A percentile compares a stretch with the other conserved stretches of the same genome.
These are phyloP conservation scores for Aricia agestis DNA, from an alignment of 1,140 invertebrate species.

Conservation along the genomic window DNA sequence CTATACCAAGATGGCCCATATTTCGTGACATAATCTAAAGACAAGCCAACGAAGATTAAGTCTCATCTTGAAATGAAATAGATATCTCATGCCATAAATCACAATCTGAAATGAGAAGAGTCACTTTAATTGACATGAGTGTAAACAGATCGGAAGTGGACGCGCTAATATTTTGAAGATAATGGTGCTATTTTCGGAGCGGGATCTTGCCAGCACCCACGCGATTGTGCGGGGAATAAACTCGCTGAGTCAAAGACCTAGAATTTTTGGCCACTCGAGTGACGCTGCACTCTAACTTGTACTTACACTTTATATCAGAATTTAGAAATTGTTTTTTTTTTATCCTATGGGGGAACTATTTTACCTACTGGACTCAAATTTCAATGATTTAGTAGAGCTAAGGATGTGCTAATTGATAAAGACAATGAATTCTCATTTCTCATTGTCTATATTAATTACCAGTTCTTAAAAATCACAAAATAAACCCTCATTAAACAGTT, in stretches of 20 bases:
- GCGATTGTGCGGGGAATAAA: slow-evolving; percentile 10
- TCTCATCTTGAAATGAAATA: neutral
- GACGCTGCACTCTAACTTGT: neutral
- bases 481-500: too few species aligned
- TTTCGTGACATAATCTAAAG: too few species aligned
- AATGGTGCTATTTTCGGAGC: slow-evolving; percentile 13
- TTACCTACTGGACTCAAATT: too few species aligned
- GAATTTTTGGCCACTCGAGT: slow-evolving; percentile 8
- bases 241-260: slow-evolving; percentile 37
- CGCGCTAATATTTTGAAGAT: neutral
- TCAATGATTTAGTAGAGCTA: too few species aligned
- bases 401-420: too few species aligned
- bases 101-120: neutral
- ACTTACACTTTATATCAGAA: too few species aligned
- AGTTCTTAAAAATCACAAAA: too few species aligned
- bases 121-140: neutral
- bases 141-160: slow-evolving; percentile 5
- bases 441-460: too few species aligned
- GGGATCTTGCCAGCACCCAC: slow-evolving; percentile 21
- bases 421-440: too few species aligned
- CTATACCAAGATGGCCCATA: too few species aligned
- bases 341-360: too few species aligned
- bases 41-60: neutral
- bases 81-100: neutral
- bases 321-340: too few species aligned